These are phyloP conservation scores for Aricia agestis DNA, from an alignment of 1,140 invertebrate species.

Conservation along the genomic window DNA sequence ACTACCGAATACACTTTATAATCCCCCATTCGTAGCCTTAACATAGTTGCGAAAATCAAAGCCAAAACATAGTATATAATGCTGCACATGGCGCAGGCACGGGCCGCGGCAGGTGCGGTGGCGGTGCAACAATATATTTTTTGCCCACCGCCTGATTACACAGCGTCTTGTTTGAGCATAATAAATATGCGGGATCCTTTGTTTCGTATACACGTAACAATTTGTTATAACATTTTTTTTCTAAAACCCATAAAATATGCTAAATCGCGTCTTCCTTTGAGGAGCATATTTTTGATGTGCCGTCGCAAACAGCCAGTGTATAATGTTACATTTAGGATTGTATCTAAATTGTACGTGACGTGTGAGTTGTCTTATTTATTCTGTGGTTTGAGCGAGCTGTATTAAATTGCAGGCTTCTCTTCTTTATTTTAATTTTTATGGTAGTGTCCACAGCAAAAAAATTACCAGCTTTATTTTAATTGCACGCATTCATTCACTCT, in stretches of 20 bases:
- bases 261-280: conserved; percentile 19
- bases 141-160: conserved; percentile 10
- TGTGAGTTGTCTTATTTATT: neutral
- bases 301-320: neutral
- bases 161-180: conserved; percentile 12
- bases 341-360: neutral
- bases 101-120: conserved; percentile 10
- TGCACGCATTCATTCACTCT: neutral
- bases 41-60: no score
- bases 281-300: conserved; percentile 18
- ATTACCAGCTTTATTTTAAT: neutral
- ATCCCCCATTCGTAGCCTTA: no score
- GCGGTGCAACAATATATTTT: conserved; percentile 12
- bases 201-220: conserved; percentile 13
- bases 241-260: conserved; percentile 16
- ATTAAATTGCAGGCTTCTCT: no score
- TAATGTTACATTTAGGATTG: neutral
- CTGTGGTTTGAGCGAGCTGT: no score
- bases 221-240: conserved; percentile 8
- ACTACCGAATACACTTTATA: no score
- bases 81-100: neutral
- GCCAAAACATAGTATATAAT: no score
- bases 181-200: conserved; percentile 15
- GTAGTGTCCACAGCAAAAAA: neutral
- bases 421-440: no score